A percentile compares a stretch with the other conserved stretches of the same genome.
Evolutionary conservation across 2,888 invertebrate genomes (phyloP).

Genomic region (Agriopis marginaria): DNA sequence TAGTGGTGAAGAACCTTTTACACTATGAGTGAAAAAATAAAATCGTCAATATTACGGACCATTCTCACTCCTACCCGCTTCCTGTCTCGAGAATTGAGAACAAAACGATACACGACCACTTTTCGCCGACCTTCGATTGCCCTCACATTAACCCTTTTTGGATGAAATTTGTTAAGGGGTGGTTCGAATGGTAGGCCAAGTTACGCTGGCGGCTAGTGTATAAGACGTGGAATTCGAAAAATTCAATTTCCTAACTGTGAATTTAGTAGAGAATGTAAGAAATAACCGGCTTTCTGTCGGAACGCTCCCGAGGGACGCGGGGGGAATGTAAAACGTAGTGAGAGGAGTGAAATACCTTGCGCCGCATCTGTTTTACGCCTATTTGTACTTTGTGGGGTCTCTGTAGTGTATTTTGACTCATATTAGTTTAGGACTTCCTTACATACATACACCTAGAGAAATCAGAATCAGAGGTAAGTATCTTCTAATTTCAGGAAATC

Average conservation of each 20-base stretch:
- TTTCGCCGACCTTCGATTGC: slow-evolving; percentile 53
- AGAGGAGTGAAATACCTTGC: slow-evolving; percentile 68
- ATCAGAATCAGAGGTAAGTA: slow-evolving; percentile 3
- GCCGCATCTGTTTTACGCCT: slow-evolving; percentile 53
- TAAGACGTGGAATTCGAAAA: slow-evolving; percentile 78
- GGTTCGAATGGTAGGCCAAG: slow-evolving; percentile 53
- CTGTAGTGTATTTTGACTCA: slow-evolving; percentile 19
- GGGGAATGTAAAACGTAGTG: slow-evolving; percentile 73
- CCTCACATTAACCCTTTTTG: slow-evolving; percentile 51
- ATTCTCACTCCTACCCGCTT: slow-evolving; percentile 52
- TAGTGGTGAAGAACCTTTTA: slow-evolving; percentile 34
- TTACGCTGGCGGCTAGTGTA: slow-evolving; percentile 53
- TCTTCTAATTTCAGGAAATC: no score
- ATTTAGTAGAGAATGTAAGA: slow-evolving; percentile 78
- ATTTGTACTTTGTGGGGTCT: slow-evolving; percentile 41
- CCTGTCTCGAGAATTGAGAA: slow-evolving; percentile 56
- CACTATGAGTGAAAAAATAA: slow-evolving; percentile 52
- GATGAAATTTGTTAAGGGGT: slow-evolving; percentile 40
- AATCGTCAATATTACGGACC: slow-evolving; percentile 48
- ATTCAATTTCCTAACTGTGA: slow-evolving; percentile 82
- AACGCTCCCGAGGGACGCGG: slow-evolving; percentile 64
- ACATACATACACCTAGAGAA: slow-evolving; percentile 6
- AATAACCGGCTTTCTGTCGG: slow-evolving; percentile 72
- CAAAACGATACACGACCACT: slow-evolving; percentile 61
- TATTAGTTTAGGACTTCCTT: slow-evolving; percentile 26